A percentile compares a stretch with the other conserved stretches of the same genome.
phyloP scores from a whole-genome alignment of 2,113 vertebrate genomes.

The Boleophthalmus pectinirostris region DNA sequence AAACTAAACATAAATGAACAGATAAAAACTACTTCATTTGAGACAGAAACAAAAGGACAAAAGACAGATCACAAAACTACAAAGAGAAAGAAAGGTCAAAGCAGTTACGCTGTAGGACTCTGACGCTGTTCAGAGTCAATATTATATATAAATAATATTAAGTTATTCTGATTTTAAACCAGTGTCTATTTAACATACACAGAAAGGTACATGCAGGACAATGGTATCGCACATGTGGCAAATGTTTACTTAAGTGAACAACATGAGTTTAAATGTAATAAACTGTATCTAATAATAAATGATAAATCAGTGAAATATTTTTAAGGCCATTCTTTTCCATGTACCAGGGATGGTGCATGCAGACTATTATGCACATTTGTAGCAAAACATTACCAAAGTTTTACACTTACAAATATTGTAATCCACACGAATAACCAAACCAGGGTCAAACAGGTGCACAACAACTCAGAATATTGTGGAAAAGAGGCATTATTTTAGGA shows the following conservation, averaged over 20 bases:
- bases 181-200: background rate
- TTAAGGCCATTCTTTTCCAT: background rate
- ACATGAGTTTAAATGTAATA: background rate
- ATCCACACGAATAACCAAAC: slow-evolving; percentile 34
- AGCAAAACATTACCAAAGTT: background rate
- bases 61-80: slow-evolving; percentile 4
- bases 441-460: slow-evolving; percentile 48
- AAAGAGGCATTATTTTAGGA: background rate
- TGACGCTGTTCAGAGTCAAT: background rate
- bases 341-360: background rate
- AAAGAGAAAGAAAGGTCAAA: background rate
- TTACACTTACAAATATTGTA: slow-evolving; percentile 2
- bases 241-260: background rate
- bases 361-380: background rate
- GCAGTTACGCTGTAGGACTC: background rate
- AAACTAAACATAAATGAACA: background rate
- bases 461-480: slow-evolving; percentile 4
- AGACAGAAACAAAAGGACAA: slow-evolving; percentile 7
- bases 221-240: background rate
- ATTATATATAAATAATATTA: no score
- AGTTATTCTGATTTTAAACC: background rate
- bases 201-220: background rate
- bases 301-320: background rate
- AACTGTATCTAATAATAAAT: no score
- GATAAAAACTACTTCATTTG: slow-evolving; percentile 3